Evolutionary conservation across 2,113 vertebrate species (phyloP), one percentile per base, ranked within the genome.

Genomic region (Xiphorhynchus elegans): DNA sequence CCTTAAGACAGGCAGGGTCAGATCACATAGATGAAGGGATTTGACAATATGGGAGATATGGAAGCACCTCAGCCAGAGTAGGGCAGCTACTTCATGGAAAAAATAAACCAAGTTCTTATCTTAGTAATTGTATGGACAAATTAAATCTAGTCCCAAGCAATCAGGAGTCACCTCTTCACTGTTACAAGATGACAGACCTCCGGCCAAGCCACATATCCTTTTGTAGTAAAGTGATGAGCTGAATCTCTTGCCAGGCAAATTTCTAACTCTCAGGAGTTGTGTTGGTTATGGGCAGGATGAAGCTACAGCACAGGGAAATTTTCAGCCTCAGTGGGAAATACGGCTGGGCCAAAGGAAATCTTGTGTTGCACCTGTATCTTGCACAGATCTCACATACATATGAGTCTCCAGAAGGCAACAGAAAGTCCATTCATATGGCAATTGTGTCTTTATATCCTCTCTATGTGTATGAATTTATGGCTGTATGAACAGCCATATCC

Each of bases 391-490:
- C 63, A 33, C 42, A 50, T 15, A 56, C 33, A 16, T 17, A 67
- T 6, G 47, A 74, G 37, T 39, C 77, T 87, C 64, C 77, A 91
- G 80, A 90, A 89, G 76, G 93, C 47, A 90, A 81, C 40, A 93
- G 58, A 89, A 95, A 75, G 56, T 49, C 42, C 60, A 72, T 95
- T 96, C 73, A 31, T 37, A n/a, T 13, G 24, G 70, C 87, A 66
- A 31, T n/a, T 81, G 56, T 49, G 60, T 77, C 90, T 97, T 96
- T 86, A 93, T 92, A 86, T 87, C 66, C 58, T 89, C 79, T 89
- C 85, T 20, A 75, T 76, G 79, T 72, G 56, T 50, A 94, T 81
- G 86, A 90, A 94, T 75, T 94, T 92, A 89, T 31, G 58, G 64
- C 64, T 90, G 80, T 62, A 84, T 75, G 79, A 96, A 90, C 56